A percentile compares a stretch with the other conserved stretches of the same genome.
These are phyloP conservation scores for Halcyon badia DNA, from an alignment of 2,797 vertebrate genomes.

Conservation along the genomic window DNA sequence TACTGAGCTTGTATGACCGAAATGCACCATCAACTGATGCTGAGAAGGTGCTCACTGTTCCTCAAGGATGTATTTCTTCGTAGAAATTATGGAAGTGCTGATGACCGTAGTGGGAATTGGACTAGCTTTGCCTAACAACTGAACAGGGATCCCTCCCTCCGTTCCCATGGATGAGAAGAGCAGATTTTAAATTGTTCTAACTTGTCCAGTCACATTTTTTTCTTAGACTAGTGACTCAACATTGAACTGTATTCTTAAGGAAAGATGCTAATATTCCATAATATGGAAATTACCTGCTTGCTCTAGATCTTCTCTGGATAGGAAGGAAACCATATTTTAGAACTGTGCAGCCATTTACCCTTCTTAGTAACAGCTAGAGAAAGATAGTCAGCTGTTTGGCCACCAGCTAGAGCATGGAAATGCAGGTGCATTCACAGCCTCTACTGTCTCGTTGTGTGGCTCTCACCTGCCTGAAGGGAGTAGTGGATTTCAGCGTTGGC, in stretches of 20 bases:
- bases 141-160: not conserved
- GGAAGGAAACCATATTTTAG: not conserved
- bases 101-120: not conserved
- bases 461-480: constrained; percentile 90
- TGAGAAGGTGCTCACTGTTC: not conserved
- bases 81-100: not conserved
- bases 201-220: not conserved
- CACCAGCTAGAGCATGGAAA: not conserved
- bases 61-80: not conserved
- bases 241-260: not conserved
- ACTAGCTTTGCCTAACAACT: not conserved
- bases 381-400: not conserved
- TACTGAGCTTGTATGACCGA: not conserved
- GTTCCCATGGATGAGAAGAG: not conserved
- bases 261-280: not conserved
- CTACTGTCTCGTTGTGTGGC: not conserved
- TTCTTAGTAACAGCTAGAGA: not conserved
- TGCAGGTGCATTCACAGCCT: not conserved
- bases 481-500: constrained; percentile 91
- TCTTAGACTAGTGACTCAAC: not conserved
- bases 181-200: not conserved
- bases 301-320: not conserved
- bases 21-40: not conserved
- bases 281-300: not conserved
- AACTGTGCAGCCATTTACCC: not conserved